Evolutionary conservation across 2,797 vertebrate genomes (phyloP), one percentile per base, ranked within the genome.

Genomic region (Chaetophractus vellerosus): DNA sequence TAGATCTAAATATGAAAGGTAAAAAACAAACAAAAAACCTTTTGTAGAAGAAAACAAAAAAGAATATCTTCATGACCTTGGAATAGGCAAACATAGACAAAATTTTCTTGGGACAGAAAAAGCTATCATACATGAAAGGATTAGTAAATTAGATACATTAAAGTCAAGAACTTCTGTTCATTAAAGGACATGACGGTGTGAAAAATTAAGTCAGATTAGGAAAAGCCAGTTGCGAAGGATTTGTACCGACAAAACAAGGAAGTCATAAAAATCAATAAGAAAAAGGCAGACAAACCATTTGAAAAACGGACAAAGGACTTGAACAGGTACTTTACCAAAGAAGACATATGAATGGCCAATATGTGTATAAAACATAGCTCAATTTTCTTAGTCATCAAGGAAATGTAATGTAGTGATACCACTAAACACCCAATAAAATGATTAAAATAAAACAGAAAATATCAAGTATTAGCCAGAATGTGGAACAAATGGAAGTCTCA

Each of bases 361-460:
- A 63, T 69, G 36, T 33, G 61, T n/a, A 24, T 24, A n/a, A 66
- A 66, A 71, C 61, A 36, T 57, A n/a, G 24, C 24, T 89, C 55
- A 41, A 71, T 52, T 41, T 78, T 41, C 28, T 55, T 59, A 84
- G 72, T 79, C 36, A 66, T 57, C 18, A 28, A 88, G 75, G 33
- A 80, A 87, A 93, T 66, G 6, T 41, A 84, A 21, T 23, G 28
- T 45, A 55, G 28, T 63, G 33, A 71, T 63, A 14, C 2, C 7
- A 38, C n/a, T 10, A 14, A 52, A 55, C 2, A 71, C 1, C 11
- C 52, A 78, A 63, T 45, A 68, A 90, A 84, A 63, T 26, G 3
- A 89, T 78, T 69, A 68, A 52, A 89, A 59, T 48, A 69, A 69
- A 10, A 57, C 18, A 90, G 48, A 69, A 90, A 79, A 79, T 71